phyloP scores from a whole-genome alignment of 2,797 vertebrate genomes.

The Schizopygopsis pylzovi region DNA sequence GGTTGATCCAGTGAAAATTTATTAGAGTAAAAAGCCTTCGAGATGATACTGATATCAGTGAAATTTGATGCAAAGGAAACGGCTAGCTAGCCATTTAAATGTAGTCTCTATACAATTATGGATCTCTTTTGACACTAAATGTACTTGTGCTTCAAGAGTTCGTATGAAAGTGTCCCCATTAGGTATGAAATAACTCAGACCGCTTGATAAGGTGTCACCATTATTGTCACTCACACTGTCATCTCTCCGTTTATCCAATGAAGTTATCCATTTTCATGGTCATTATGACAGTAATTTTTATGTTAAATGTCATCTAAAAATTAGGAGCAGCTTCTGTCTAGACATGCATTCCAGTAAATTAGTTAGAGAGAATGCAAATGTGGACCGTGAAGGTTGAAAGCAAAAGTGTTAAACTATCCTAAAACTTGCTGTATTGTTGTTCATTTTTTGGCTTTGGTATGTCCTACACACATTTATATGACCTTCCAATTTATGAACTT shows the following conservation, averaged over 20 bases:
- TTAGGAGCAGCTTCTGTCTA: slow-evolving; percentile 4
- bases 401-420: background rate
- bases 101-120: background rate
- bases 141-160: slow-evolving; percentile 26
- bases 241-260: slow-evolving; percentile 2
- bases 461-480: slow-evolving; percentile 10
- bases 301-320: slow-evolving; percentile 27
- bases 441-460: background rate
- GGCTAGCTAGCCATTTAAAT: slow-evolving; percentile 20
- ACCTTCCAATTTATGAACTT: slow-evolving; percentile 8
- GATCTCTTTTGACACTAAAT: slow-evolving; percentile 24
- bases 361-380: background rate
- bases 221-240: slow-evolving; percentile 34
- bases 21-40: slow-evolving; percentile 34
- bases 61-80: slow-evolving; percentile 26
- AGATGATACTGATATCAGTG: slow-evolving; percentile 26
- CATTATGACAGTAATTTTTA: slow-evolving; percentile 5
- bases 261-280: slow-evolving; percentile 22
- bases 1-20: slow-evolving; percentile 43
- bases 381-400: slow-evolving; percentile 1
- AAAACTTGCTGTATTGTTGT: background rate
- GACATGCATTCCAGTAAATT: background rate
- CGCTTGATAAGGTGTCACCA: slow-evolving; percentile 12
- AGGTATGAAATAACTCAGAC: slow-evolving; percentile 8
- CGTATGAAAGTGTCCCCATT: slow-evolving; percentile 38